Evolutionary conservation across 2,888 invertebrate species (phyloP).

Genomic region (Tetragonula carbonaria): DNA sequence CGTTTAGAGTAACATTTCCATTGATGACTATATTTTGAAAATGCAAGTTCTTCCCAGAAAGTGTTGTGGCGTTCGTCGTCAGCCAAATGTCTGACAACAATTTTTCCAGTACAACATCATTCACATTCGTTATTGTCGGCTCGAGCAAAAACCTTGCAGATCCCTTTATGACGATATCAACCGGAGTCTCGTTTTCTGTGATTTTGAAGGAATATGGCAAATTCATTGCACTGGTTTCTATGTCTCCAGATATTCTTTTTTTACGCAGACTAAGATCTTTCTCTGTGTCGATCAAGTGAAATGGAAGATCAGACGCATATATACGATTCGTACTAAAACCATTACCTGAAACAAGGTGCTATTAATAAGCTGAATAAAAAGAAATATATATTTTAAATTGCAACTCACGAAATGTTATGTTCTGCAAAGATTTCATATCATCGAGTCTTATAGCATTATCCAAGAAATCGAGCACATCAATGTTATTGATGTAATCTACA

Average conservation of each 20-base stretch:
- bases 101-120: constrained; percentile 79
- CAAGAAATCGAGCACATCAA: constrained; percentile 79
- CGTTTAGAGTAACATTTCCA: constrained; percentile 76
- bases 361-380: not conserved
- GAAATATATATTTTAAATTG: not conserved
- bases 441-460: constrained; percentile 81
- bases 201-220: constrained; percentile 58
- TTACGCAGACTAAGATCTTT: constrained; percentile 49
- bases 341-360: constrained; percentile 31
- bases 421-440: constrained; percentile 79
- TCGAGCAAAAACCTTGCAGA: constrained; percentile 83
- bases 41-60: constrained; percentile 74
- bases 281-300: constrained; percentile 68
- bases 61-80: constrained; percentile 78
- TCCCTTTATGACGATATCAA: constrained; percentile 74
- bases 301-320: constrained; percentile 16
- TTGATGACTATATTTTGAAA: constrained; percentile 79
- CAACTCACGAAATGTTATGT: constrained; percentile 83
- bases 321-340: constrained; percentile 41
- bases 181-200: not conserved
- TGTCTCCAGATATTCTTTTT: constrained; percentile 74
- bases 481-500: constrained; percentile 82
- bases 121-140: constrained; percentile 83
- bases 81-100: constrained; percentile 85
- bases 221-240: constrained; percentile 78